These are phyloP conservation scores for Thumatha senex DNA, from an alignment of 2,888 invertebrate species.

Conservation along the genomic window DNA sequence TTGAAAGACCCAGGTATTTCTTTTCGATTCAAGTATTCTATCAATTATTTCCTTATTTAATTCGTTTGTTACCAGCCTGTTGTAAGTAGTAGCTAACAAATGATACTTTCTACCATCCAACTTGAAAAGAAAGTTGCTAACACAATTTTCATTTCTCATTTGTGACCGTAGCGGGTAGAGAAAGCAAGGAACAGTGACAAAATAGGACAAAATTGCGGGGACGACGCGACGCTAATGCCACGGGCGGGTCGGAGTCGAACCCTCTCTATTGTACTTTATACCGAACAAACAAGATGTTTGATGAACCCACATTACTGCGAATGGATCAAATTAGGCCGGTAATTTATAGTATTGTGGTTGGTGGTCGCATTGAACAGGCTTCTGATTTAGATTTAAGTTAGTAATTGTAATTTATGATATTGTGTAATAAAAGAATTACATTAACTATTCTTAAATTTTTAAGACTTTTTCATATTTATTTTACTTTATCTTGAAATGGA, in stretches of 20 bases:
- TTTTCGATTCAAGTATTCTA: slow-evolving; percentile 11
- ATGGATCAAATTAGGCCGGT: slow-evolving; percentile 67
- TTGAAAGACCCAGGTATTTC: slow-evolving; percentile 12
- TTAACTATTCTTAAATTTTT: slow-evolving; percentile 8
- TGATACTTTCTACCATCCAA: slow-evolving; percentile 36
- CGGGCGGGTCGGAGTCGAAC: slow-evolving; percentile 43
- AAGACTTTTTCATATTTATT: too few species aligned
- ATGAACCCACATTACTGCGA: slow-evolving; percentile 70
- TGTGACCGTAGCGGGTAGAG: slow-evolving; percentile 53
- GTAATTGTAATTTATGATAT: slow-evolving; percentile 18
- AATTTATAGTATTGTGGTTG: slow-evolving; percentile 58
- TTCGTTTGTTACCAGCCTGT: slow-evolving; percentile 22
- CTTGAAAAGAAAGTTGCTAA: slow-evolving; percentile 53
- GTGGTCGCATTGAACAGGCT: slow-evolving; percentile 43
- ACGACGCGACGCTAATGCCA: slow-evolving; percentile 56
- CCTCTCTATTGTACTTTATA: slow-evolving; percentile 63
- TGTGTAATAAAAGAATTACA: slow-evolving; percentile 22
- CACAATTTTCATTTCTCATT: slow-evolving; percentile 63
- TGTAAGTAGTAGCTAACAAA: slow-evolving; percentile 53
- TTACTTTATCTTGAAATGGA: too few species aligned
- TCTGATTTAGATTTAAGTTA: slow-evolving; percentile 29
- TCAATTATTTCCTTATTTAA: slow-evolving; percentile 17
- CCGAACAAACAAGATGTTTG: slow-evolving; percentile 75
- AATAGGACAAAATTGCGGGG: slow-evolving; percentile 65
- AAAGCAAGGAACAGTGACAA: slow-evolving; percentile 68